A percentile compares a stretch with the other conserved stretches of the same genome.
Conservation (phyloP, 1,140 invertebrate species). For the Caenorhabditis latens region DNA sequence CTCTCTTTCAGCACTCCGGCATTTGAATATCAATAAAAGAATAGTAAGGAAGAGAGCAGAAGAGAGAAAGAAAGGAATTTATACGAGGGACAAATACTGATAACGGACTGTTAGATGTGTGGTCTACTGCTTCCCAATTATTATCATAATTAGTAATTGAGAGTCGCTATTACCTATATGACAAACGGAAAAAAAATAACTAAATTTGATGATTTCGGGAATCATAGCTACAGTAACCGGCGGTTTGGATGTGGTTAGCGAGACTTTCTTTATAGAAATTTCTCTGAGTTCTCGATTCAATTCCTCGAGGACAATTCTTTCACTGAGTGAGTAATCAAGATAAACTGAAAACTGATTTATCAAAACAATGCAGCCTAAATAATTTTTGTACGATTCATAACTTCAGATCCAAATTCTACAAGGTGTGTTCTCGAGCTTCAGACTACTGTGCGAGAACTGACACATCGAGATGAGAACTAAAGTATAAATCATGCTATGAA, state of each 20-base stretch:
- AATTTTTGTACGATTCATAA: too few relatives aligned
- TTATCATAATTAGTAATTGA: background rate
- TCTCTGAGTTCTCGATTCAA: background rate
- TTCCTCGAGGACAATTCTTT: background rate
- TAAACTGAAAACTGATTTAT: too few relatives aligned
- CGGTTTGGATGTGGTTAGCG: too few relatives aligned
- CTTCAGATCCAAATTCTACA: too few relatives aligned
- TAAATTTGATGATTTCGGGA: too few relatives aligned
- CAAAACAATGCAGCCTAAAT: too few relatives aligned
- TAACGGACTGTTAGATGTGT: background rate
- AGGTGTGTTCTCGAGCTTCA: too few relatives aligned
- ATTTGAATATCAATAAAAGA: conserved; percentile 42
- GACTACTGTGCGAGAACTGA: background rate
- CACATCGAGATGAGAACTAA: background rate
- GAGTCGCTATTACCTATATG: background rate
- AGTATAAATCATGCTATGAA: background rate
- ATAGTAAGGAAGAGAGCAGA: background rate
- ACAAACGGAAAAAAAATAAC: too few relatives aligned
- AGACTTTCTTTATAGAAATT: too few relatives aligned
- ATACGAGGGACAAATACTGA: background rate
- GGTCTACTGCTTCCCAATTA: background rate
- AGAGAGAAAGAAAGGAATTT: background rate
- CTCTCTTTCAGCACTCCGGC: conserved; percentile 2
- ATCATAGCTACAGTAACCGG: too few relatives aligned
- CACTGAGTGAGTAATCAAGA: background rate